phyloP scores from a whole-genome alignment of 2,113 vertebrate species.

The Rhynchomys soricoides region DNA sequence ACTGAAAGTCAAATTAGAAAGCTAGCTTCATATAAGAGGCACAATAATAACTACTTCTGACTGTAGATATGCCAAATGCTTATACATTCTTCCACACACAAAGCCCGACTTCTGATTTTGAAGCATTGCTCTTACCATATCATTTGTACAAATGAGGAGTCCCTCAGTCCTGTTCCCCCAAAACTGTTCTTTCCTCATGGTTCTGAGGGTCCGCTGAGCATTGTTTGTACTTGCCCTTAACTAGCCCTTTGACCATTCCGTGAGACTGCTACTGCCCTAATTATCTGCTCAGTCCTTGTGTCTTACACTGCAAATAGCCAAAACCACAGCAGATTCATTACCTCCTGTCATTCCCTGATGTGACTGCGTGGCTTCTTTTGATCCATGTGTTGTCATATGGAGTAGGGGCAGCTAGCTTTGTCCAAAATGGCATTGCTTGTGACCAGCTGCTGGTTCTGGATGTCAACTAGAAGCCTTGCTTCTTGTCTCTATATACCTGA shows the following conservation, averaged over 20 bases:
- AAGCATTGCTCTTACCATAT: background rate
- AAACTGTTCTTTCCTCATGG: background rate
- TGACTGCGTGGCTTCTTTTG: background rate
- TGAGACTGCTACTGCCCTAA: background rate
- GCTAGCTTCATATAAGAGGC: background rate
- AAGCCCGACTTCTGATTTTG: background rate
- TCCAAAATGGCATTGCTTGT: background rate
- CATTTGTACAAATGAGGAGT: background rate
- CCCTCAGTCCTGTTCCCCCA: background rate
- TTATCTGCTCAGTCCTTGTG: background rate
- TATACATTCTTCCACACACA: background rate
- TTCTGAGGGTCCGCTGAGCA: background rate
- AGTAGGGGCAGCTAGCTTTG: background rate
- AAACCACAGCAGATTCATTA: background rate
- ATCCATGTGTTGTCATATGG: background rate
- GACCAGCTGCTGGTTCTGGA: background rate
- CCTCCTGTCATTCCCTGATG: background rate
- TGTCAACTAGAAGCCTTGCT: background rate
- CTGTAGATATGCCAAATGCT: background rate
- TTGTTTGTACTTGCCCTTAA: background rate
- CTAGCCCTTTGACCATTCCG: background rate
- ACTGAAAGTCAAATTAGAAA: background rate
- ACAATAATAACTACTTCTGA: background rate
- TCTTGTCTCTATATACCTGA: background rate
- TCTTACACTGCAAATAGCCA: background rate